Evolutionary conservation across 2,888 invertebrate genomes (phyloP), one percentile per base, ranked within the genome.

Genomic region (Parnassius smintheus): DNA sequence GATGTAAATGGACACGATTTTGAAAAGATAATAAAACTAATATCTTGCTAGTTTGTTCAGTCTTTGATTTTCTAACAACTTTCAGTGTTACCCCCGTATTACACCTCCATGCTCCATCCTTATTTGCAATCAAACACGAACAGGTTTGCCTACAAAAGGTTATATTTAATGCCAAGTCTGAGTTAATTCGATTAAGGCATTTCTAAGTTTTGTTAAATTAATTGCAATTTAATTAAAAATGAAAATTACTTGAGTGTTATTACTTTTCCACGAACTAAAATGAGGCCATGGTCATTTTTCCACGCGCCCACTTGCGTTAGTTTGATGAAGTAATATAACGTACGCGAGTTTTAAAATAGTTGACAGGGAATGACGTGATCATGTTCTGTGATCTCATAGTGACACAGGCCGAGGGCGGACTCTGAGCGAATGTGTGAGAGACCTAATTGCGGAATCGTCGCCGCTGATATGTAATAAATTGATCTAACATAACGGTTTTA

Each of bases 201-300:
- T 7, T 25, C 25, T 25, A 25, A 25, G 25, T 4, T 25, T 25
- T 25, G 25, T 25, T 25, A 25, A 25, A 25, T 25, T 25, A 3
- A 25, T 25, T 25, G 25, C 25, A 25, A 25, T 25, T 25, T 2
- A 25, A 25, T 25, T 25, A 25, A 9, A 44, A 1, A 44, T 11
- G 44, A 44, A 11, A 11, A 44, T 44, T 8, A 44, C 11, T n/a
- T 22, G 48, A 56, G 62, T 50, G 61, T 51, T 52, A 61, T 56
- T 56, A 62, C 52, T 57, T 48, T 55, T 52, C 46, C 35, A 62
- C 44, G 61, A 61, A 65, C 52, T 68, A 73, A 71, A 69, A 84
- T 74, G 80, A 70, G 85, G 86, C 80, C 86, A 86, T 53, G 85
- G 86, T 70, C 85, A 76, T 77, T 77, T 82, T 81, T 81, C 78